These are phyloP conservation scores for Helicolenus hilgendorfi DNA, from an alignment of 2,797 vertebrate genomes.

Conservation along the genomic window DNA sequence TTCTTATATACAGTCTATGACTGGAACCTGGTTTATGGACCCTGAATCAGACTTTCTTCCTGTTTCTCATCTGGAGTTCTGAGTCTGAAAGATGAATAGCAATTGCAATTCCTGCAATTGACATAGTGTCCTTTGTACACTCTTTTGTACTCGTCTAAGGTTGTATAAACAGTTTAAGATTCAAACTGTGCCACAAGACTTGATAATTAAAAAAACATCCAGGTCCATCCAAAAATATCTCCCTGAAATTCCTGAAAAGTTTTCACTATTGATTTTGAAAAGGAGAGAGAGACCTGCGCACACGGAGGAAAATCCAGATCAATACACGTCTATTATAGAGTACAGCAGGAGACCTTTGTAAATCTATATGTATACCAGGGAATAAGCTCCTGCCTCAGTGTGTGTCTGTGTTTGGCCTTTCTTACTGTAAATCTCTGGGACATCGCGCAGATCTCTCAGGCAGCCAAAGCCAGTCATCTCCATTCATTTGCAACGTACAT, in stretches of 20 bases:
- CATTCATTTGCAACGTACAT: constrained; percentile 60
- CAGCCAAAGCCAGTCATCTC: constrained; percentile 56
- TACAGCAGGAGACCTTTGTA: constrained; percentile 49
- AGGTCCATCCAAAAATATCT: background rate
- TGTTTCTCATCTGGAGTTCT: too few species aligned
- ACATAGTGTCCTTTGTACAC: background rate
- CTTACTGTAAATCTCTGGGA: constrained; percentile 55
- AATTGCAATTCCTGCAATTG: background rate
- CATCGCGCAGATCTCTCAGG: constrained; percentile 40
- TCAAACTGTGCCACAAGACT: background rate
- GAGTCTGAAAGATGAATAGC: background rate
- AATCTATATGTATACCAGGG: constrained; percentile 24
- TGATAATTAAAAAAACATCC: background rate
- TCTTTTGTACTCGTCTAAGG: background rate
- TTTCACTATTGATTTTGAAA: constrained; percentile 35
- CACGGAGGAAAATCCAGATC: constrained; percentile 31
- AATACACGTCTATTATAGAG: constrained; percentile 31
- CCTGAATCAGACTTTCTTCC: background rate
- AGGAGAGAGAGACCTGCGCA: background rate
- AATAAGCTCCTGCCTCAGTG: constrained; percentile 31
- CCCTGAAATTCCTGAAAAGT: constrained; percentile 21
- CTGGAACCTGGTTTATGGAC: too few species aligned
- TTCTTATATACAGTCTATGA: too few species aligned
- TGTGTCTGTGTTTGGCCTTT: constrained; percentile 26
- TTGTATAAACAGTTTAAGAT: background rate